Base-by-base conservation (phyloP, 1,140 invertebrate species). In the Pseudobourletiella spinata region DNA sequence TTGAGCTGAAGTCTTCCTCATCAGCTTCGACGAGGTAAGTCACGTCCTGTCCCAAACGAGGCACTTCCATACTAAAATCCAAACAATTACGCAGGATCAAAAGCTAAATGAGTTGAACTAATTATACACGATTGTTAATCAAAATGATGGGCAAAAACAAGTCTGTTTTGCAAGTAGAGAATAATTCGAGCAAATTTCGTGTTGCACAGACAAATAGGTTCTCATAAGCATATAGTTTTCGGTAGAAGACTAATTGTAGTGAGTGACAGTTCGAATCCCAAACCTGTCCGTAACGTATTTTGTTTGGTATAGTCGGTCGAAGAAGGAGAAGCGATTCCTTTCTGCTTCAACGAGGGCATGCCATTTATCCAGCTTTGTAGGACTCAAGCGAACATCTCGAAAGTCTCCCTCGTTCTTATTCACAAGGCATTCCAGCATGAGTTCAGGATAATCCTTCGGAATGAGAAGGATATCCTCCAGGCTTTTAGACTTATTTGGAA, bases 41-140 rank as follows among this genome's bases (percentile, higher is more conserved):
- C 3, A 39, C 20, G 18, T 57, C 50, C 18, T 43, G 16, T 30
- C 16, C n/a, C 1, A 6, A 3, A 3, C 26, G 14, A 24, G 63
- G 57, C 15, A 68, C 46, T 56, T 68, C 67, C 24, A 68, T 43
- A 30, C 66, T 67, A 29, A n/a, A n/a, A 8, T 57, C 18, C n/a
- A n/a, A n/a, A n/a, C n/a, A n/a, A n/a, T n/a, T n/a, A n/a, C n/a
- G n/a, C n/a, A n/a, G n/a, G n/a, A n/a, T n/a, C n/a, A n/a, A n/a
- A n/a, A n/a, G n/a, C n/a, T n/a, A n/a, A n/a, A n/a, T n/a, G n/a
- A n/a, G n/a, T n/a, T n/a, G n/a, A n/a, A n/a, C n/a, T n/a, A n/a
- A n/a, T n/a, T 61, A 56, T 18, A 2, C 2, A 24, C 30, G 20
- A 54, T 20, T 43, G 6, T 29, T 26, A 18, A 18, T 11, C 8